These are phyloP conservation scores for Caradrina kadenii DNA, from an alignment of 2,888 invertebrate genomes.

Conservation along the genomic window DNA sequence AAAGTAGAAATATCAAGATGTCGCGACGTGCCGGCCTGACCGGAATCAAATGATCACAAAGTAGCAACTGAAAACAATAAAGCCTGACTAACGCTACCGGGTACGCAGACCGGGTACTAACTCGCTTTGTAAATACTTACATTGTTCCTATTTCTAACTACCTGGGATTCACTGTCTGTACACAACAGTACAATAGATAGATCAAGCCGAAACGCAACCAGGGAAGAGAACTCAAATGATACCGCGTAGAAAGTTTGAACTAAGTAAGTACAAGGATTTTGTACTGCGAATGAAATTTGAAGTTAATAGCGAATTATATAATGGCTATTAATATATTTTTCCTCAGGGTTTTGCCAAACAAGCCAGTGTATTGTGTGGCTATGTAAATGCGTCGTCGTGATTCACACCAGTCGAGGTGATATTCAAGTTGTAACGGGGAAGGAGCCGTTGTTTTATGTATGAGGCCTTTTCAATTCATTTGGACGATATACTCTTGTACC, in stretches of 20 bases:
- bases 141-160: conserved; percentile 51
- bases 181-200: conserved; percentile 24
- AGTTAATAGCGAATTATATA: conserved; percentile 27
- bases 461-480: conserved; percentile 89
- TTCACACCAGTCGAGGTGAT: conserved; percentile 78
- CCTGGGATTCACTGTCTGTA: conserved; percentile 24
- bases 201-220: conserved; percentile 13
- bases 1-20: conserved; percentile 55
- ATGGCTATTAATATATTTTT: conserved; percentile 32
- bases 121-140: conserved; percentile 53
- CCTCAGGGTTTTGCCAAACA: conserved; percentile 40
- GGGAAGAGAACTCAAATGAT: conserved; percentile 16
- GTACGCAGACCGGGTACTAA: conserved; percentile 48
- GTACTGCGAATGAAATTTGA: conserved; percentile 11
- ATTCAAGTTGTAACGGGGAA: conserved; percentile 76
- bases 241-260: conserved; percentile 2
- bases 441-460: conserved; percentile 87
- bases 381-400: conserved; percentile 81
- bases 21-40: conserved; percentile 54
- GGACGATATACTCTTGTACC: conserved; percentile 85
- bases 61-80: conserved; percentile 66
- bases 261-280: conserved; percentile 5
- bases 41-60: conserved; percentile 71
- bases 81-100: conserved; percentile 52
- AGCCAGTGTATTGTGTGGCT: conserved; percentile 56